Conservation (phyloP, 2,888 invertebrate genomes). For the Drosophila mimetica region DNA sequence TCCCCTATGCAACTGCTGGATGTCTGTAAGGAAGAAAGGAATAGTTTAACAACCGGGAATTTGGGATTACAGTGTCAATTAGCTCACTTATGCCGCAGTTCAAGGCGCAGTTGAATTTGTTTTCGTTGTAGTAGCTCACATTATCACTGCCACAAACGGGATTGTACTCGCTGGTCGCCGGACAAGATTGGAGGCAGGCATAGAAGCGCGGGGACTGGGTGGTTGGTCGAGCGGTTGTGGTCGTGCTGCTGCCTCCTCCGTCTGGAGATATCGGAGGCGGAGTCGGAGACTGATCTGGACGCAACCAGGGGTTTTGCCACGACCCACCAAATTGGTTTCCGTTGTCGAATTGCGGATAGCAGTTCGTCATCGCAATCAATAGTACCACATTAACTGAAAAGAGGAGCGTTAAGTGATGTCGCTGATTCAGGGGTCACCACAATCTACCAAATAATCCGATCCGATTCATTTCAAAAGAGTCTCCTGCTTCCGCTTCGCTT, state of each 20-base stretch:
- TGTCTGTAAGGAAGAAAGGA: conserved; percentile 27
- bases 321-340: not conserved
- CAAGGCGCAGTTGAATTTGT: conserved; percentile 77
- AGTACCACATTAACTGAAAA: not conserved
- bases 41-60: not conserved
- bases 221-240: conserved; percentile 53
- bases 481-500: conserved; percentile 1
- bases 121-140: conserved; percentile 78
- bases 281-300: no score
- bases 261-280: not conserved
- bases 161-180: conserved; percentile 82
- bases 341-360: conserved; percentile 9
- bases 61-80: no score
- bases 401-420: not conserved
- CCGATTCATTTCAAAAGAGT: conserved; percentile 7
- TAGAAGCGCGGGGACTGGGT: conserved; percentile 69
- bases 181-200: conserved; percentile 72
- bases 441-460: conserved; percentile 4
- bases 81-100: conserved; percentile 79
- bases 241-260: conserved; percentile 9
- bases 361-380: not conserved
- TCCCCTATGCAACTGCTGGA: conserved; percentile 48
- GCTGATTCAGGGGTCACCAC: not conserved
- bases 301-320: conserved; percentile 6
- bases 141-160: conserved; percentile 83